Evolutionary conservation across 2,113 vertebrate genomes (phyloP).

Genomic region (Rissa tridactyla): DNA sequence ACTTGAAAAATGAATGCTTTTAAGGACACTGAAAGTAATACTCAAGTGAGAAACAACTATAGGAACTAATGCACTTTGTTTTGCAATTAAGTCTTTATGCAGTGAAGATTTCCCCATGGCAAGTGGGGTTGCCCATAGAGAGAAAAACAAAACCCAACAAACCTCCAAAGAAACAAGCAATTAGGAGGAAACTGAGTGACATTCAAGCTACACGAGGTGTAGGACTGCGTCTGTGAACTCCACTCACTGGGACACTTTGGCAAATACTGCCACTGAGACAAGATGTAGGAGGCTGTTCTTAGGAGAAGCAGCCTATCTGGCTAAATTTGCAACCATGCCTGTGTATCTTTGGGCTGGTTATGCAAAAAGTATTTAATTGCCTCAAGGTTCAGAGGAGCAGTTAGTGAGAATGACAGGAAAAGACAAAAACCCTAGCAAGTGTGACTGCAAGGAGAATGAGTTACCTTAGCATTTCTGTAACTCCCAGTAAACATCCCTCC

Average conservation of each 20-base stretch:
- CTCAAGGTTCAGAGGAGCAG: neutral
- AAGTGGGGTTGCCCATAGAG: neutral
- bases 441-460: neutral
- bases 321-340: neutral
- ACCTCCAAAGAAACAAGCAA: neutral
- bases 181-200: neutral
- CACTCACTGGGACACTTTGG: neutral
- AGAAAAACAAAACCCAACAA: neutral
- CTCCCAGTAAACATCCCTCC: neutral
- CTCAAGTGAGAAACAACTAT: neutral
- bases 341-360: neutral
- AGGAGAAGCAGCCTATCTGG: neutral
- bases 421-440: neutral
- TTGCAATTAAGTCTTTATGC: neutral
- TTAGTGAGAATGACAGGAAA: neutral
- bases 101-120: neutral
- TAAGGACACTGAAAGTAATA: neutral
- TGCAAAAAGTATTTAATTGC: neutral
- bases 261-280: neutral
- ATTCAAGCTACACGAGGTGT: neutral
- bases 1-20: neutral
- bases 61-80: neutral
- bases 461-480: neutral
- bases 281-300: neutral
- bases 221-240: neutral